A percentile compares a stretch with the other conserved stretches of the same genome.
phyloP scores from a whole-genome alignment of 2,888 invertebrate genomes.

The Stenichneumon culpator region DNA sequence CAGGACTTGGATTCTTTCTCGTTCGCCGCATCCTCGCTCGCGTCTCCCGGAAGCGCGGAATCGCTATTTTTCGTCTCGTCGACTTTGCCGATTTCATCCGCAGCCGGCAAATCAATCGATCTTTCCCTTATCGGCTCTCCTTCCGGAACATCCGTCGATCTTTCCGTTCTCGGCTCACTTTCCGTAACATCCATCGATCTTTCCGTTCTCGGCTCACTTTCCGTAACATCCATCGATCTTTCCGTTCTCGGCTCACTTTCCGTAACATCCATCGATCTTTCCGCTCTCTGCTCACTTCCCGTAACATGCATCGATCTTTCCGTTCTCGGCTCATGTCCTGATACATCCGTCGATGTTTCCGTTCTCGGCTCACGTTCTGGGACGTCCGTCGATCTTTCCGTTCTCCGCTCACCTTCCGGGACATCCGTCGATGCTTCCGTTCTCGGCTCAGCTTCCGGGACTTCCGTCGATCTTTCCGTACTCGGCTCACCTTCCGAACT shows the following conservation, averaged over 20 bases:
- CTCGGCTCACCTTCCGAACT: slow-evolving; percentile 82
- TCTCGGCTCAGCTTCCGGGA: not conserved
- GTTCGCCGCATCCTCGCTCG: not conserved
- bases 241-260: slow-evolving; percentile 74
- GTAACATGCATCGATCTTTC: slow-evolving; percentile 59
- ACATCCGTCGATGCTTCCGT: no score
- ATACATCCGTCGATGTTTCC: slow-evolving; percentile 9
- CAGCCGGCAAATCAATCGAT: not conserved
- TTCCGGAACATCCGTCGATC: slow-evolving; percentile 72
- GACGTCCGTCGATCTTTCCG: no score
- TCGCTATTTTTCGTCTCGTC: slow-evolving; percentile 9
- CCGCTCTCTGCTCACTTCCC: slow-evolving; percentile 74
- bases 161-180: slow-evolving; percentile 63
- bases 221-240: slow-evolving; percentile 64
- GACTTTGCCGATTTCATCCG: not conserved
- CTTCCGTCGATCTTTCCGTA: not conserved
- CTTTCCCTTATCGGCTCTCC: slow-evolving; percentile 63
- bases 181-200: slow-evolving; percentile 73
- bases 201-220: slow-evolving; percentile 69
- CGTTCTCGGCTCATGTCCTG: slow-evolving; percentile 73
- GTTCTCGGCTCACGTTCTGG: no score
- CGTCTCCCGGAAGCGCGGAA: not conserved
- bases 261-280: slow-evolving; percentile 60
- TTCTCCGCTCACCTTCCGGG: no score
- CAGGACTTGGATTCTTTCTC: slow-evolving; percentile 28